These are phyloP conservation scores for Lepidurus couesii DNA, from an alignment of 1,140 invertebrate genomes.

Conservation along the genomic window DNA sequence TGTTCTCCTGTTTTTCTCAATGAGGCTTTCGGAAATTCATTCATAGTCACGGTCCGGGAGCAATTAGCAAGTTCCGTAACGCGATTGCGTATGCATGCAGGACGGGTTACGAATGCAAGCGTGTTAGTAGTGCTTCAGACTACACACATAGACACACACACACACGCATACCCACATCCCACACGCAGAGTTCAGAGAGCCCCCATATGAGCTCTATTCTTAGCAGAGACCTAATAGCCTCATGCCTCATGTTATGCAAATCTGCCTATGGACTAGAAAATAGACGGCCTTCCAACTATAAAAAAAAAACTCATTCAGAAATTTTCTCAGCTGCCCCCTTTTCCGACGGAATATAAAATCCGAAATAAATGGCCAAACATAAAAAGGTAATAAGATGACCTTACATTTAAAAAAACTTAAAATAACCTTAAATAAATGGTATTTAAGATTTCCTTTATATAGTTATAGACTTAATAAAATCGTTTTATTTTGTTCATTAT, in stretches of 20 bases:
- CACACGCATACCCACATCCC: background rate
- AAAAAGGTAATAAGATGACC: too few species aligned
- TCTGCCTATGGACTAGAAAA: background rate
- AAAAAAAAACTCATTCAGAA: too few species aligned
- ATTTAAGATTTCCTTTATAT: too few species aligned
- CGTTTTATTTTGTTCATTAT: too few species aligned
- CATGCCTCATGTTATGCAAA: background rate
- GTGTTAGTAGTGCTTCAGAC: background rate
- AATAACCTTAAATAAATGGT: too few species aligned
- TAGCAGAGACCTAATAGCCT: background rate
- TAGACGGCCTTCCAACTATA: background rate
- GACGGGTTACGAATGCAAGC: conserved; percentile 5
- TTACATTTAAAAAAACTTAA: too few species aligned
- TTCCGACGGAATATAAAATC: too few species aligned
- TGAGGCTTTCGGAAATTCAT: conserved; percentile 18
- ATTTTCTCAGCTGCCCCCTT: too few species aligned
- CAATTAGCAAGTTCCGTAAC: conserved; percentile 9
- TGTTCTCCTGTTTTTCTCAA: background rate
- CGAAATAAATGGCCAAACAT: too few species aligned
- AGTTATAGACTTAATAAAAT: too few species aligned
- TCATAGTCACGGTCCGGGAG: conserved; percentile 3
- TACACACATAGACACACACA: background rate
- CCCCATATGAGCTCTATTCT: conserved; percentile 3
- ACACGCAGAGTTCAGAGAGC: conserved; percentile 11
- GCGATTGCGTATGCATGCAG: conserved; percentile 20